These are phyloP conservation scores for Flexamia atlantica DNA, from an alignment of 2,888 invertebrate species.

Conservation along the genomic window DNA sequence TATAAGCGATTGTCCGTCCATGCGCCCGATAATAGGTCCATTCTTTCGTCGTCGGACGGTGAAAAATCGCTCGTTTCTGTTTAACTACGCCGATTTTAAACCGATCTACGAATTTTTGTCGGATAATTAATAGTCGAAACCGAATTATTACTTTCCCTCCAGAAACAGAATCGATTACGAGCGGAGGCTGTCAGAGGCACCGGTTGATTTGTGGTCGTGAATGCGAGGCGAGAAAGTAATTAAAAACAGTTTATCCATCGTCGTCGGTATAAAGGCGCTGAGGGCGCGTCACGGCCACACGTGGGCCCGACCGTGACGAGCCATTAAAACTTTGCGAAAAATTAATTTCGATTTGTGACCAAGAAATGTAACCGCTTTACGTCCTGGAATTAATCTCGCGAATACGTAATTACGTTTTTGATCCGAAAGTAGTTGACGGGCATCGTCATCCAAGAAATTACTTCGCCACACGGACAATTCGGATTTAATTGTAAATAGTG, in stretches of 20 bases:
- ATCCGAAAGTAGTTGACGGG: not conserved
- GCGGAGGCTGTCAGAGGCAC: conserved; percentile 1
- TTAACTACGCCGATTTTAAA: conserved; percentile 27
- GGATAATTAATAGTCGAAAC: conserved; percentile 24
- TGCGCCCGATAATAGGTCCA: conserved; percentile 4
- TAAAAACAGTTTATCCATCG: conserved; percentile 13
- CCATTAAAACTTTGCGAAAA: conserved; percentile 1
- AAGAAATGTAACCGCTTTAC: not conserved
- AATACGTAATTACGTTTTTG: not conserved
- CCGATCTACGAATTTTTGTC: not conserved
- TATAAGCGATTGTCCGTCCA: conserved; percentile 26
- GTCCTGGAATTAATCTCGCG: not conserved
- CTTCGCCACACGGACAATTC: not conserved
- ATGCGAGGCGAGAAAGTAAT: conserved; percentile 16
- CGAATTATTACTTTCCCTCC: conserved; percentile 16
- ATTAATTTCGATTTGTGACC: not conserved
- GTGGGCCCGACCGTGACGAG: not conserved
- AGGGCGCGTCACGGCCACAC: not conserved
- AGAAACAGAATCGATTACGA: conserved; percentile 19
- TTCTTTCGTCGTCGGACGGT: not conserved
- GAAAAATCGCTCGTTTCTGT: conserved; percentile 13
- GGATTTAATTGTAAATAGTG: not conserved
- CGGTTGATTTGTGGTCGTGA: conserved; percentile 10
- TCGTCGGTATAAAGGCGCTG: not conserved
- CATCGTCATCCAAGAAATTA: not conserved